Conservation (phyloP, 2,888 invertebrate species). For the Drosophila anomelani region DNA sequence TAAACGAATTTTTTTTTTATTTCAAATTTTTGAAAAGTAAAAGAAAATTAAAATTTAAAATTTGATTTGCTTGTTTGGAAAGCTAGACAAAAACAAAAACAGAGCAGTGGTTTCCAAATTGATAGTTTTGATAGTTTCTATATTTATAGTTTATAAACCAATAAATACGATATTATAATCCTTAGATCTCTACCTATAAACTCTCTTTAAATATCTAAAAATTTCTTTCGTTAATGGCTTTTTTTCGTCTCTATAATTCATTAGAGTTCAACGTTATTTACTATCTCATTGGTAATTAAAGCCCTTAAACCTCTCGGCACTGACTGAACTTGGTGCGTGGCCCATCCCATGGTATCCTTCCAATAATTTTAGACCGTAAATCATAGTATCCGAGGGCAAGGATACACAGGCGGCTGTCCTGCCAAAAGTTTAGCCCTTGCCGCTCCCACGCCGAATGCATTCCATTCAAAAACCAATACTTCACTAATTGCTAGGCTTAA, state of each 20-base stretch:
- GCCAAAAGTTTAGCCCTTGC: constrained; percentile 12
- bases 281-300: constrained; percentile 8
- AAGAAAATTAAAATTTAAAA: no score
- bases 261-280: no score
- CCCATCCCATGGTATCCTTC: not conserved
- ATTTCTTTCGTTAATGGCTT: not conserved
- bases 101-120: no score
- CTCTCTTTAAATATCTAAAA: not conserved
- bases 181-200: not conserved
- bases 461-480: constrained; percentile 73
- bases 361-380: constrained; percentile 63
- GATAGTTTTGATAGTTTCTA: no score
- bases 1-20: no score
- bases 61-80: no score
- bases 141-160: no score
- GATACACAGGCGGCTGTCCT: constrained; percentile 19
- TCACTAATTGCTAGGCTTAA: constrained; percentile 76
- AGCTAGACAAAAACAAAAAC: no score
- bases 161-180: not conserved
- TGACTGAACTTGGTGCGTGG: not conserved
- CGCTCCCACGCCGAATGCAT: constrained; percentile 34
- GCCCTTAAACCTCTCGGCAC: constrained; percentile 9
- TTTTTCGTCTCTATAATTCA: not conserved
- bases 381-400: constrained; percentile 49
- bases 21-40: no score